Evolutionary conservation across 1,140 invertebrate species (phyloP).

Genomic region (Trichonephila inaurata): DNA sequence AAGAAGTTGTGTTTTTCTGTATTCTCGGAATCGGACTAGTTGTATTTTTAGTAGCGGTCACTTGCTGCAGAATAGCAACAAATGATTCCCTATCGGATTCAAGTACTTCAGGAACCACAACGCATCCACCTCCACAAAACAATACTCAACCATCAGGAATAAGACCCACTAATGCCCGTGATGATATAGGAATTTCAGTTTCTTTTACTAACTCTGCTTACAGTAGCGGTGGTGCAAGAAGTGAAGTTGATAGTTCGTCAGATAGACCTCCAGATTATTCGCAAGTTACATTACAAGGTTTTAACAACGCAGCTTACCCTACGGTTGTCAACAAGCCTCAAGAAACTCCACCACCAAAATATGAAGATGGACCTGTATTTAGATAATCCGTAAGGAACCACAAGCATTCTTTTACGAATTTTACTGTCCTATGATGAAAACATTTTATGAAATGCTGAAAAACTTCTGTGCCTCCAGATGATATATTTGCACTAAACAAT

Average conservation of each 20-base stretch:
- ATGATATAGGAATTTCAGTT: not conserved
- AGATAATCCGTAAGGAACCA: not conserved
- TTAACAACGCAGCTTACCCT: not conserved
- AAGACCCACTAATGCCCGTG: not conserved
- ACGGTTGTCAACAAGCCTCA: not conserved
- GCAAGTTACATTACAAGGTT: not conserved
- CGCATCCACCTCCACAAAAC: not conserved
- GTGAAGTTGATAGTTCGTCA: not conserved
- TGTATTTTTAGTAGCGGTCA: not conserved
- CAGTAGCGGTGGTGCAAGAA: no score
- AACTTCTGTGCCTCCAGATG: not conserved
- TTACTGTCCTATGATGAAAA: no score
- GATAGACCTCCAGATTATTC: slow-evolving; percentile 34
- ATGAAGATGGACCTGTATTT: not conserved
- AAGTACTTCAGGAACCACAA: no score
- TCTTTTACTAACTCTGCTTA: not conserved
- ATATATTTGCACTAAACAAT: not conserved
- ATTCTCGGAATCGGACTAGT: not conserved
- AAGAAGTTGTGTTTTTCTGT: not conserved
- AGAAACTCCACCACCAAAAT: slow-evolving; percentile 50
- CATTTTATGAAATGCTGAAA: no score
- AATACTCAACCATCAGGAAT: no score
- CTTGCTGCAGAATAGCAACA: not conserved
- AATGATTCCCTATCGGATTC: not conserved
- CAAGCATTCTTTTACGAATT: no score